These are phyloP conservation scores for Ptilonorhynchus violaceus DNA, from an alignment of 2,113 vertebrate genomes.

Conservation along the genomic window DNA sequence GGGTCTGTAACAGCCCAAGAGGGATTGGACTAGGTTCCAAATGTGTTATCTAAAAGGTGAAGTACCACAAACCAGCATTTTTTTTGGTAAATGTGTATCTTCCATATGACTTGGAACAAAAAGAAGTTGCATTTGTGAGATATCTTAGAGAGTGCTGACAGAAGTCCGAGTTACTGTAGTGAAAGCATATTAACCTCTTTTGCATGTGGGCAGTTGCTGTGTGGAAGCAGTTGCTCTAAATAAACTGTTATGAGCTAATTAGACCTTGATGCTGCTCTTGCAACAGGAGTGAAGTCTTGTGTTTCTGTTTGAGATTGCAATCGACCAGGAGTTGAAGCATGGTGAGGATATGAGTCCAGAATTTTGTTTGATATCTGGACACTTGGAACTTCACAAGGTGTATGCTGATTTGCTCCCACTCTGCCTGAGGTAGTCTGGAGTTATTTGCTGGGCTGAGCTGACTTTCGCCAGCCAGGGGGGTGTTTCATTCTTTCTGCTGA, in stretches of 20 bases:
- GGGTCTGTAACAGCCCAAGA: background rate
- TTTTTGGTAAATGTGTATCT: background rate
- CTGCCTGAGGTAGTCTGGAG: background rate
- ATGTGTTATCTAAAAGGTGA: background rate
- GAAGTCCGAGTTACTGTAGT: background rate
- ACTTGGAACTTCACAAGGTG: background rate
- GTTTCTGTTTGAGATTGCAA: background rate
- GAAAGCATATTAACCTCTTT: background rate
- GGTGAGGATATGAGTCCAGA: background rate
- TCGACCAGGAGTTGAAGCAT: background rate
- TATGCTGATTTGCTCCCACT: background rate
- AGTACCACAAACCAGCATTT: background rate
- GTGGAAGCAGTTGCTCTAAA: background rate
- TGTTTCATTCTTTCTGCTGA: background rate
- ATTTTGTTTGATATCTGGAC: background rate
- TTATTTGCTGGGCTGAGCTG: conserved; percentile 1
- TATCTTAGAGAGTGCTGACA: background rate
- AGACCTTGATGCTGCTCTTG: background rate
- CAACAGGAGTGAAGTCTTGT: background rate
- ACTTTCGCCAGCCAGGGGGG: background rate
- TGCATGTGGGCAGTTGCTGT: background rate
- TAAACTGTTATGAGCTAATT: background rate
- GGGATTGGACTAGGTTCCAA: background rate
- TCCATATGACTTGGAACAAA: background rate
- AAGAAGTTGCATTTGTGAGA: background rate